Base-by-base conservation (phyloP, 2,888 invertebrate species). In the Pammene fasciana region DNA sequence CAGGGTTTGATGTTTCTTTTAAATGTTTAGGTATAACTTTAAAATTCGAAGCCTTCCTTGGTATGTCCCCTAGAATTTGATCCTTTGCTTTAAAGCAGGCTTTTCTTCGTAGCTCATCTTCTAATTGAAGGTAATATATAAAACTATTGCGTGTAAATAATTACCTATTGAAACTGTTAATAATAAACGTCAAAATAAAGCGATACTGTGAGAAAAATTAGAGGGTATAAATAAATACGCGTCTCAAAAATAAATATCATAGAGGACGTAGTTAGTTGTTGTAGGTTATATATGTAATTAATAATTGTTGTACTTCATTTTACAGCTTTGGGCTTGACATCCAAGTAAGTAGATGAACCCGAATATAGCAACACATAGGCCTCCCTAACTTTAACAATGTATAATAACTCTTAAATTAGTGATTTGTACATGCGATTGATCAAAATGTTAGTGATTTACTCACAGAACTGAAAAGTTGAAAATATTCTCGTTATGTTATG, bases 391-490 rank as follows among this genome's bases (percentile, higher is more conserved):
- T 26, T 70, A 70, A 70, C 38, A 14, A 50, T 70, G 70, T 70
- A 70, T 56, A 61, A 70, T 70, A 65, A 65, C 48, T 55, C 46
- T 70, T 70, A 48, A 60, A 70, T 46, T 65, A 65, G 65, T 60
- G 34, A 56, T 70, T 77, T 83, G 74, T 83, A 81, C 82, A 85
- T 82, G 80, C 80, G 81, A 82, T 84, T 84, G 68, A 73, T 75
- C 82, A 79, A 82, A 85, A 85, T 86, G 89, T 92, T 92, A 90
- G 93, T 93, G 93, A 92, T 84, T 81, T 78, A 89, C 89, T 92
- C 92, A 93, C 93, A 92, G 93, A 90, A 93, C 93, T 93, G 93
- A 93, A 89, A 87, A 89, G 89, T 87, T 90, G 82, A 86, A 84
- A 84, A 87, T 89, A 88, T 89, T 89, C 87, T 91, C 89, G 91